Evolutionary conservation across 2,797 vertebrate genomes (phyloP).

Genomic region (Pseudochirops corinnae): DNA sequence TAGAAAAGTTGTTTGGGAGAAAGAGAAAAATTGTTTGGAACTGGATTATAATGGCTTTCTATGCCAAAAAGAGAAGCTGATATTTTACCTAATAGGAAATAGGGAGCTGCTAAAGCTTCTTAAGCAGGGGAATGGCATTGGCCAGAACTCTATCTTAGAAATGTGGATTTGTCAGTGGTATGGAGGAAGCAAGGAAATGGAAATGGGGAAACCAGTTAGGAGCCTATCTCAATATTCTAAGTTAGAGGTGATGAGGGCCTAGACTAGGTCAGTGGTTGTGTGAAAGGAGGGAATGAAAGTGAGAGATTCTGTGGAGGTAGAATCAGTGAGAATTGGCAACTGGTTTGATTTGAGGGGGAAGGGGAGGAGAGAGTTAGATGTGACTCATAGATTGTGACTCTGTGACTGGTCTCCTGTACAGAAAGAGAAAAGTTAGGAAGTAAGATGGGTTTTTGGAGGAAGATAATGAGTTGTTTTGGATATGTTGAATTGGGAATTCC

Average conservation of each 20-base stretch:
- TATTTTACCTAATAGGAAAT: background rate
- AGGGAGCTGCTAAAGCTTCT: background rate
- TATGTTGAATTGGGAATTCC: background rate
- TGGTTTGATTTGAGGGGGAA: too few species aligned
- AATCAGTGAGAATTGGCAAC: background rate
- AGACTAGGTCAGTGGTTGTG: background rate
- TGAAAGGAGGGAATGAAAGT: background rate
- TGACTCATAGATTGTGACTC: too few species aligned
- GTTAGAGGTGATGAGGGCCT: background rate
- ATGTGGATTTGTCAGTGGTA: background rate
- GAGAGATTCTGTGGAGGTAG: background rate
- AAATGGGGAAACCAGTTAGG: background rate
- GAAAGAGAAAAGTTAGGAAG: too few species aligned
- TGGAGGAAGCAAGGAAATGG: background rate
- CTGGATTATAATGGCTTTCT: background rate
- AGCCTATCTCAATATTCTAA: background rate
- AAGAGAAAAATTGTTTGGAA: background rate
- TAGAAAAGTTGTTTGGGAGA: background rate
- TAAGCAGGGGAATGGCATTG: background rate
- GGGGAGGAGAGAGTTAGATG: too few species aligned
- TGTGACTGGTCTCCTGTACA: too few species aligned
- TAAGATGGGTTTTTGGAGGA: background rate
- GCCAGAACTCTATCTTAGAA: background rate
- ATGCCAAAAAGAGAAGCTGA: background rate
- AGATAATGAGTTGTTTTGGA: conserved; percentile 17